Evolutionary conservation across 2,797 vertebrate species (phyloP), one percentile per base, ranked within the genome.

Genomic region (Etheostoma nigrum): DNA sequence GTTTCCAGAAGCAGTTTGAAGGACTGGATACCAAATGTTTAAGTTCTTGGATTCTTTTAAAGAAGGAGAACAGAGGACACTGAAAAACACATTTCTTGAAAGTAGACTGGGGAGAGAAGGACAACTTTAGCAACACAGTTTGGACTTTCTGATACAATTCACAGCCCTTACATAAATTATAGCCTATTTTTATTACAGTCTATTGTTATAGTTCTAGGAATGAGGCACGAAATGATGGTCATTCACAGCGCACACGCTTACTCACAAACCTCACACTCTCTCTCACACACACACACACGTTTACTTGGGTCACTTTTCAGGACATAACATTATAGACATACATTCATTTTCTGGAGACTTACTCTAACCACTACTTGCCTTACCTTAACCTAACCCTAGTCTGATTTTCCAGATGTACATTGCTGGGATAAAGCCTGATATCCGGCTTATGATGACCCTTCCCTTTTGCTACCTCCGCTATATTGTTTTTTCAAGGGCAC

Each of bases 171-270:
- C 6, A 81, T 77, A 75, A 83, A 48, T 75, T 78, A 74, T 51
- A 40, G 36, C 36, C 36, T 40, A 40, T 40, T 40, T 40, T 11
- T 11, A 40, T 40, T 40, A 40, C 10, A 40, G 36, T 40, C 36
- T 40, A 12, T 11, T 40, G 54, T 75, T 77, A 74, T 51, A 88
- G 72, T 75, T 87, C 79, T 55, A 76, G 65, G 78, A 87, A 84
- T 47, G 79, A 89, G 89, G 89, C 91, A 89, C 84, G 1, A 21
- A 8, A 57, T 47, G 88, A 84, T 64, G 67, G 45, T 81, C 44
- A 52, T 71, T 80, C 49, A 87, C 67, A 83, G 67, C 5, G 2
- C 72, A 82, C 57, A 81, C 59, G 68, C 63, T 19, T 64, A 15
- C 52, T 18, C 54, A 61, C 23, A 42, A 27, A 60, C 33, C 55